Evolutionary conservation across 2,113 vertebrate species (phyloP).

Genomic region (Lota lota): DNA sequence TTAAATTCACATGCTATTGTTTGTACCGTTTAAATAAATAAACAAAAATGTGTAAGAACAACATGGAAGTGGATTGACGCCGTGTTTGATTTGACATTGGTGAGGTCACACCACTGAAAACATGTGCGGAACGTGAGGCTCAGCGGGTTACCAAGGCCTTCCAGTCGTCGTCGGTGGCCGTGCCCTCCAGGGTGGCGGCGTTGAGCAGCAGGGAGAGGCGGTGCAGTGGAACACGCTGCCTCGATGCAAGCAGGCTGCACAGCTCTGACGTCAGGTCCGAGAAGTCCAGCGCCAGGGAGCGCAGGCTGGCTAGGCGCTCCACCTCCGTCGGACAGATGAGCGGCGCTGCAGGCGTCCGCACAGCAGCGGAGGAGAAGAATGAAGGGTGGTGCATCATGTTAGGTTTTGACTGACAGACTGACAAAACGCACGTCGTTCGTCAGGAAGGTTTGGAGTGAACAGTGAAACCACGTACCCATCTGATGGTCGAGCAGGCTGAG

Average conservation of each 20-base stretch:
- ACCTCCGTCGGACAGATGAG: constrained; percentile 86
- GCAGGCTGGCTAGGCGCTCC: constrained; percentile 86
- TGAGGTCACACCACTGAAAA: no score
- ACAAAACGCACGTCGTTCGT: no score
- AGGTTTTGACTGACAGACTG: neutral
- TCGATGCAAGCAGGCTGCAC: constrained; percentile 86
- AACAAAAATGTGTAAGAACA: no score
- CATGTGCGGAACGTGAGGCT: no score
- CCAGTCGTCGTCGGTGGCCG: constrained; percentile 92
- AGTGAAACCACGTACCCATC: constrained; percentile 58
- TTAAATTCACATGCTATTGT: no score
- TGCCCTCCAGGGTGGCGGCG: constrained; percentile 85
- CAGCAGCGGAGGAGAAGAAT: neutral
- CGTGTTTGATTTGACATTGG: no score
- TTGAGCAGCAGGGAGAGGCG: constrained; percentile 95
- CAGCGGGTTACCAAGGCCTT: constrained; percentile 78
- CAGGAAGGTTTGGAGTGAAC: no score
- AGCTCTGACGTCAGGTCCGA: constrained; percentile 93
- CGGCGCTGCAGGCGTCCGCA: constrained; percentile 67
- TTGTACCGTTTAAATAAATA: no score
- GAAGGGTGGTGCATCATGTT: neutral
- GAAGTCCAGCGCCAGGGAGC: constrained; percentile 93
- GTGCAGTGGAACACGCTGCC: constrained; percentile 87
- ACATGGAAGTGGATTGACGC: no score
- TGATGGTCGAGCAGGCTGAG: constrained; percentile 94